These are phyloP conservation scores for Zaprionus camerounensis DNA, from an alignment of 1,140 invertebrate species.

Conservation along the genomic window DNA sequence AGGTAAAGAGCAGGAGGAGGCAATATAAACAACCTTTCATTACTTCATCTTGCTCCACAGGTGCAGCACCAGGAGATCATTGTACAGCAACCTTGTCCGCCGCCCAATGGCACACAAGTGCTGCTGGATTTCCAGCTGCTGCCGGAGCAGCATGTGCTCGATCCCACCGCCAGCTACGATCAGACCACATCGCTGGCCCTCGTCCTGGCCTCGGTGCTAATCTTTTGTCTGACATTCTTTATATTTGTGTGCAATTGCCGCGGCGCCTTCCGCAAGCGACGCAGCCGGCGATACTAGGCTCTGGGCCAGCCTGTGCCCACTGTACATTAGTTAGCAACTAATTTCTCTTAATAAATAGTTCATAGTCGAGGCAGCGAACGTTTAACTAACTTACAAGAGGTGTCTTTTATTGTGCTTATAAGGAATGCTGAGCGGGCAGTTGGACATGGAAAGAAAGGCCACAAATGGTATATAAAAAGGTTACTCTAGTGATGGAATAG, in stretches of 20 bases:
- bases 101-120: constrained; percentile 90
- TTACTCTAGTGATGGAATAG: constrained; percentile 96
- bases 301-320: constrained; percentile 19
- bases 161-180: constrained; percentile 84
- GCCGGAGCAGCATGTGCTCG: constrained; percentile 84
- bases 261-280: constrained; percentile 74
- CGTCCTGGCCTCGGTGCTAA: constrained; percentile 86
- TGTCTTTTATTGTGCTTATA: constrained; percentile 44
- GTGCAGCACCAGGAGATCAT: constrained; percentile 93
- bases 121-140: constrained; percentile 87
- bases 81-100: constrained; percentile 90
- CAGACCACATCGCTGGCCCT: constrained; percentile 86
- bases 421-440: constrained; percentile 53
- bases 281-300: constrained; percentile 61
- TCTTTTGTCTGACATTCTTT: constrained; percentile 86
- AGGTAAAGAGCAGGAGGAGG: constrained; percentile 77
- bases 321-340: constrained; percentile 69
- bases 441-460: not conserved
- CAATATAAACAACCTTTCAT: too few species aligned
- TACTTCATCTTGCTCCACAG: constrained; percentile 76
- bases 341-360: constrained; percentile 60
- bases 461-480: not conserved
- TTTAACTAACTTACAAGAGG: constrained; percentile 70
- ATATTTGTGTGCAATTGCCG: constrained; percentile 87
- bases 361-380: constrained; percentile 64